Conservation (phyloP, 2,797 vertebrate species). For the Alectoris magna region DNA sequence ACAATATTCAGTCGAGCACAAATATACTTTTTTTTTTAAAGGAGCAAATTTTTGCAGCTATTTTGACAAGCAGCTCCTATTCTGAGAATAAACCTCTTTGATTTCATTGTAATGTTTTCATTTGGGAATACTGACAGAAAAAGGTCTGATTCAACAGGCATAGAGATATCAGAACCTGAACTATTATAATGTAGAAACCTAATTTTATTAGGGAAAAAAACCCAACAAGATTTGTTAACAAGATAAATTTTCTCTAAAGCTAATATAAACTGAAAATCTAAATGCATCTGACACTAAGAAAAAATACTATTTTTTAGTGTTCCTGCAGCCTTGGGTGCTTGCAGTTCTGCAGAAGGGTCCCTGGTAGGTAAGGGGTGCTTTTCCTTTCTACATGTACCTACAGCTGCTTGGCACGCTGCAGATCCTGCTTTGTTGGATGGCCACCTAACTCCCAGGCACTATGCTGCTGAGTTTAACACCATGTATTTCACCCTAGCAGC, state of each 20-base stretch:
- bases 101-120: background rate
- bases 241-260: background rate
- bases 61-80: background rate
- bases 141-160: background rate
- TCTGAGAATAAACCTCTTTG: background rate
- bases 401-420: background rate
- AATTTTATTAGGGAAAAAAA: background rate
- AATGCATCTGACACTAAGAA: background rate
- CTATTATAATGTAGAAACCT: background rate
- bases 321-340: background rate
- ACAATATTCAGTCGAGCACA: background rate
- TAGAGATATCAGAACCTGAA: background rate
- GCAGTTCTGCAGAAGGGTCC: background rate
- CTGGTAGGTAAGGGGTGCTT: background rate
- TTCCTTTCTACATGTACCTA: rapidly evolving
- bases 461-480: background rate
- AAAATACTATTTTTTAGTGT: background rate
- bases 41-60: background rate
- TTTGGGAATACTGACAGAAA: background rate
- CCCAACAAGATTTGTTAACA: background rate
- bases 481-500: background rate
- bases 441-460: background rate
- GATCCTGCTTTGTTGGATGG: background rate
- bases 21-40: background rate
- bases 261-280: background rate